Conservation (phyloP, 2,888 invertebrate species). For the Elysia crispata region DNA sequence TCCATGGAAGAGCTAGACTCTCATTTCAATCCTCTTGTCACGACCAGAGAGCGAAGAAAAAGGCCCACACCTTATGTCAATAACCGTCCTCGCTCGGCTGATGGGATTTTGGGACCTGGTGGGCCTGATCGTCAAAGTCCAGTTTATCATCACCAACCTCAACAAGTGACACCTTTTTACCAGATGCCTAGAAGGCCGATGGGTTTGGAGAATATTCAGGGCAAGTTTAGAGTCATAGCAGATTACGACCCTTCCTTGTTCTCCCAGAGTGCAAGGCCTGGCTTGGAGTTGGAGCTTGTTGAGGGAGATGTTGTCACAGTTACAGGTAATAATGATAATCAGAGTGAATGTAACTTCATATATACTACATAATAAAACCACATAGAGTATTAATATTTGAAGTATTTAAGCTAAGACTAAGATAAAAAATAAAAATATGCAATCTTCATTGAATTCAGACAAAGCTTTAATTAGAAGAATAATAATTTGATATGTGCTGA, state of each 20-base stretch:
- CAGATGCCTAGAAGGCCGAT: conserved; percentile 5
- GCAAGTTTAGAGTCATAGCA: conserved; percentile 62
- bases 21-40: conserved; percentile 15
- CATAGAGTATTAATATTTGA: too few species aligned
- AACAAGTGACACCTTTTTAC: conserved; percentile 11
- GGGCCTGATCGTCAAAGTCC: conserved; percentile 11
- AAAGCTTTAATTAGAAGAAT: too few species aligned
- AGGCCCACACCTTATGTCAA: conserved; percentile 46
- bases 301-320: conserved; percentile 72
- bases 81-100: conserved; percentile 44
- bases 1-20: conserved; percentile 35
- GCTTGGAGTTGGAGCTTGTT: conserved; percentile 66
- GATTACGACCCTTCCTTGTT: conserved; percentile 70
- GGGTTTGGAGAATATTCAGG: conserved; percentile 1
- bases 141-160: conserved; percentile 21
- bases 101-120: conserved; percentile 14
- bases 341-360: too few species aligned
- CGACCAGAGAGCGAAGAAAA: conserved; percentile 31
- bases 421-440: too few species aligned
- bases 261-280: conserved; percentile 66
- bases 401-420: too few species aligned
- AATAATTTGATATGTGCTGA: too few species aligned
- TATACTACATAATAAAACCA: too few species aligned
- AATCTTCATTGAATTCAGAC: too few species aligned
- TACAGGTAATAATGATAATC: conserved; percentile 56